These are phyloP conservation scores for Epinephelus awoara DNA, from an alignment of 2,797 vertebrate species.

Conservation along the genomic window DNA sequence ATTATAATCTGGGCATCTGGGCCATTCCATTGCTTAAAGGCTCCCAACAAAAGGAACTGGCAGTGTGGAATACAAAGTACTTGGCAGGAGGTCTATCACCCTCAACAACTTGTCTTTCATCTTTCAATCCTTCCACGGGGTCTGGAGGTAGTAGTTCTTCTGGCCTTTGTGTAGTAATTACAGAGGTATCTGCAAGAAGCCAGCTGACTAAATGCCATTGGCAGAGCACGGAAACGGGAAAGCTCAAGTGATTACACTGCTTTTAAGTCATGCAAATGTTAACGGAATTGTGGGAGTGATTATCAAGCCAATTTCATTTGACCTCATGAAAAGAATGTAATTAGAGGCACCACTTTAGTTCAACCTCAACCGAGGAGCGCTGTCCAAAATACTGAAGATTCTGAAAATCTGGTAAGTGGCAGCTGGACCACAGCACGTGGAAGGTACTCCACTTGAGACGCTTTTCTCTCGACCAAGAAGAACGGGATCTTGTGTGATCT, in stretches of 20 bases:
- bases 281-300: constrained; percentile 59
- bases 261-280: constrained; percentile 77
- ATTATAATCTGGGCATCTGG: constrained; percentile 79
- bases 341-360: constrained; percentile 30
- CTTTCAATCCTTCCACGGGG: constrained; percentile 33
- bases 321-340: constrained; percentile 53
- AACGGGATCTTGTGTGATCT: constrained; percentile 37
- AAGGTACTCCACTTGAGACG: constrained; percentile 20
- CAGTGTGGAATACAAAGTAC: constrained; percentile 58
- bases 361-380: constrained; percentile 27
- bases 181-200: constrained; percentile 74
- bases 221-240: constrained; percentile 57
- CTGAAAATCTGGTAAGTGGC: constrained; percentile 18
- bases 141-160: constrained; percentile 62
- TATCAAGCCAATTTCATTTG: constrained; percentile 59
- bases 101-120: constrained; percentile 52
- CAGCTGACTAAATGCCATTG: constrained; percentile 68
- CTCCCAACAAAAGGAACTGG: constrained; percentile 66
- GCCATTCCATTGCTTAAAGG: constrained; percentile 74
- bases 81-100: constrained; percentile 61
- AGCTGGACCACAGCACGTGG: constrained; percentile 7
- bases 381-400: constrained; percentile 29
- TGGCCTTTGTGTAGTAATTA: constrained; percentile 75
- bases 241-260: constrained; percentile 61
- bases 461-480: constrained; percentile 24